A percentile compares a stretch with the other conserved stretches of the same genome.
phyloP scores from a whole-genome alignment of 2,797 vertebrate genomes.

The Chelon auratus region DNA sequence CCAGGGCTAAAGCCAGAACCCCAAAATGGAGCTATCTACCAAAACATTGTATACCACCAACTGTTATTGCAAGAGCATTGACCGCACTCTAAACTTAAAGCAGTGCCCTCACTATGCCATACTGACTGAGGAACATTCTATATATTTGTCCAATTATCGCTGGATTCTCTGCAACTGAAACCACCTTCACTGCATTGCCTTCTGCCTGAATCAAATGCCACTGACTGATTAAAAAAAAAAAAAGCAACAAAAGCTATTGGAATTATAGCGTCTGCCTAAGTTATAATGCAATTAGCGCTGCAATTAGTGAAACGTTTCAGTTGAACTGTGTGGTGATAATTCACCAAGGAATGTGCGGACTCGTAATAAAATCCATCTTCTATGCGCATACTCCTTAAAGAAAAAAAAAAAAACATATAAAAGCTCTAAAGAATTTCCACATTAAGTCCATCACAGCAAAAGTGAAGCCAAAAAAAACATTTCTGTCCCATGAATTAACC shows the following conservation, averaged over 20 bases:
- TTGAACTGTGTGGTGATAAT: slow-evolving; percentile 17
- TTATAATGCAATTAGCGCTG: slow-evolving; percentile 30
- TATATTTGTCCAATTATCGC: too few species aligned
- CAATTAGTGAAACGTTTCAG: slow-evolving; percentile 28
- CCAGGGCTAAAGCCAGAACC: too few species aligned
- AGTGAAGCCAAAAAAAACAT: slow-evolving; percentile 29
- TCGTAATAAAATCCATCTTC: slow-evolving; percentile 29
- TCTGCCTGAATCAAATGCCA: too few species aligned
- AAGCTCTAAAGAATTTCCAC: slow-evolving; percentile 27
- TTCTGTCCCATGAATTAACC: slow-evolving; percentile 40
- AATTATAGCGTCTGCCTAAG: slow-evolving; percentile 25
- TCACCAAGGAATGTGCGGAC: background rate
- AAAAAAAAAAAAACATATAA: slow-evolving; percentile 15
- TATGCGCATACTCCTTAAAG: slow-evolving; percentile 23
- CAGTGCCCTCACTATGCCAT: too few species aligned
- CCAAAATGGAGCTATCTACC: too few species aligned
- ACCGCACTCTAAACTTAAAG: too few species aligned
- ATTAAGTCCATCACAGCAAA: slow-evolving; percentile 29
- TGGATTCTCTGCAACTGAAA: too few species aligned
- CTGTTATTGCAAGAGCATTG: too few species aligned
- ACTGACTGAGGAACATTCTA: too few species aligned
- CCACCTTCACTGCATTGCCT: too few species aligned
- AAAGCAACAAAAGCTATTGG: background rate
- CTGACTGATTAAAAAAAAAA: background rate
- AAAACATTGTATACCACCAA: too few species aligned